Percentiles rank a stretch among this genome's conserved stretches.
Conservation (phyloP, 2,797 vertebrate species). For the Danio tinwini region DNA sequence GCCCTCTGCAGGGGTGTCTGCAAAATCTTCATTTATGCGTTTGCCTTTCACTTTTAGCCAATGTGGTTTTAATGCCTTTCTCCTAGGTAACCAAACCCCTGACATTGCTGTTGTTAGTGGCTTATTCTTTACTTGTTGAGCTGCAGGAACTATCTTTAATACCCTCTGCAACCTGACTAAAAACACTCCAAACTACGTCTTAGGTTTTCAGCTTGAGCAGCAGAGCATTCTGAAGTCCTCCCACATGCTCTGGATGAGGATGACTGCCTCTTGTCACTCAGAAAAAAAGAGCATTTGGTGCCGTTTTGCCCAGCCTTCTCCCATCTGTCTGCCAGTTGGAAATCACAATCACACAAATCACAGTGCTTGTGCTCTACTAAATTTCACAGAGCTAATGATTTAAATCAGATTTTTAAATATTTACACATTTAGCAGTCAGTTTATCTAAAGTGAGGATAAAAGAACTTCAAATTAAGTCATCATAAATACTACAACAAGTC, state of each 20-base stretch:
- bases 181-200: not conserved
- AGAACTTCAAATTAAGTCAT: too few species aligned
- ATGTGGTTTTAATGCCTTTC: not conserved
- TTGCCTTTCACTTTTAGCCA: constrained; percentile 3
- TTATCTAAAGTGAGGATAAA: too few species aligned
- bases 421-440: too few species aligned
- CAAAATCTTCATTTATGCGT: constrained; percentile 7
- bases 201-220: not conserved
- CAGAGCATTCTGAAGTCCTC: not conserved
- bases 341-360: constrained; percentile 25
- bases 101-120: not conserved
- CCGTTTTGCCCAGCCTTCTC: not conserved
- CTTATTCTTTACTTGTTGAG: not conserved
- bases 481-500: too few species aligned
- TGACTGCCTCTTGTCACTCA: constrained; percentile 20
- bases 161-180: not conserved
- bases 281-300: constrained; percentile 15
- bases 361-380: not conserved
- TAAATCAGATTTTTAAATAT: not conserved
- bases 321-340: constrained; percentile 27
- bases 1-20: constrained; percentile 46
- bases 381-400: not conserved
- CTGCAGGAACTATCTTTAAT: not conserved
- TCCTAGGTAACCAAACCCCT: not conserved
- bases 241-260: constrained; percentile 15